Conservation (phyloP, 2,113 vertebrate species). For the Thermophis baileyi region DNA sequence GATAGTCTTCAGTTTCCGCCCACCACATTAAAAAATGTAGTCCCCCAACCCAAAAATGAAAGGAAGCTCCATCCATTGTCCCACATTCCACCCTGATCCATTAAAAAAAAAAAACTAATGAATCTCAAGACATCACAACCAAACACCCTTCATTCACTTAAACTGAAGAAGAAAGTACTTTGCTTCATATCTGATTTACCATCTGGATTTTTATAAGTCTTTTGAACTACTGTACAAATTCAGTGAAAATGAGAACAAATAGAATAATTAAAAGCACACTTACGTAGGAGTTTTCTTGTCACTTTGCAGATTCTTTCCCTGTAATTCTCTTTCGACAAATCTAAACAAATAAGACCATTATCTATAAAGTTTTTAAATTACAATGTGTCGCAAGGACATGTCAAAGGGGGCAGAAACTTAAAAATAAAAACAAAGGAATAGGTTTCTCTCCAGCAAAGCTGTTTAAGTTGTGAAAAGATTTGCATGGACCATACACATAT, state of each 20-base stretch:
- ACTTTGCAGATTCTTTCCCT: constrained; percentile 84
- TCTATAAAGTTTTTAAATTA: constrained; percentile 5
- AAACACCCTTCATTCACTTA: not conserved
- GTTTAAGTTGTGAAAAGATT: not conserved
- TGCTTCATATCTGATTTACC: not conserved
- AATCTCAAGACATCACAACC: not conserved
- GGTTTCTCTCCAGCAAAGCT: not conserved
- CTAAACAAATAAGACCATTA: constrained; percentile 59
- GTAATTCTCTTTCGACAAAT: constrained; percentile 87
- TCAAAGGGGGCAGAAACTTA: not conserved
- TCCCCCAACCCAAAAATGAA: not conserved
- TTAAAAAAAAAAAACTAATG: not conserved
- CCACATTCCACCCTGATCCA: not conserved
- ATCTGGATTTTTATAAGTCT: not conserved
- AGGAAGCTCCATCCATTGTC: not conserved
- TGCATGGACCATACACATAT: not conserved
- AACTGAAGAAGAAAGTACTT: not conserved
- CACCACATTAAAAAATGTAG: not conserved
- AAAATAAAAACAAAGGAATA: not conserved
- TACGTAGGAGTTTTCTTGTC: constrained; percentile 89
- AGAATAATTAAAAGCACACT: constrained; percentile 58
- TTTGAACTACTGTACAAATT: not conserved
- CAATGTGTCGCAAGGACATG: not conserved
- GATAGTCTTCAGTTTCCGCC: not conserved
- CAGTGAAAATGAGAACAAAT: not conserved